Conservation (phyloP, 1,140 invertebrate species). For the Atta cephalotes region DNA sequence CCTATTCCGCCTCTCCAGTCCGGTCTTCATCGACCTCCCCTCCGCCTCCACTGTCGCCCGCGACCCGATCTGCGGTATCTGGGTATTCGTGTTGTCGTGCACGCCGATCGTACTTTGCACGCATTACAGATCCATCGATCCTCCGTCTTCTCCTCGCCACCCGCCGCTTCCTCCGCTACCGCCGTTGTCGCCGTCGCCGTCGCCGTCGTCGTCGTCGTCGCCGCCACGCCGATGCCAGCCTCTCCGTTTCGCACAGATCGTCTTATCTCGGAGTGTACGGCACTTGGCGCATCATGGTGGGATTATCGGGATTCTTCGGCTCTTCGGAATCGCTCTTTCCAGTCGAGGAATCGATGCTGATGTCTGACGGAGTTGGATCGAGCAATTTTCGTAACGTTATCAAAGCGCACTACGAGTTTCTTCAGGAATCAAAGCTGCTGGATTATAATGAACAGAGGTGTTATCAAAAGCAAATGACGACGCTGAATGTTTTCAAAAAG, state of each 20-base stretch:
- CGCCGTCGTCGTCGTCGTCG: background rate
- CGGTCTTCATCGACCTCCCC: background rate
- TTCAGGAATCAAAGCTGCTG: background rate
- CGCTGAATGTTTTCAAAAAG: background rate
- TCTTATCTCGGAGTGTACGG: slow-evolving; percentile 51
- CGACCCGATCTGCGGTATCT: slow-evolving; percentile 51
- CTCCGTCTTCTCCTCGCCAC: slow-evolving; percentile 11
- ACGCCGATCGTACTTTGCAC: slow-evolving; percentile 60
- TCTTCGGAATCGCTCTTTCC: slow-evolving; percentile 26
- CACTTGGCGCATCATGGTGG: slow-evolving; percentile 50
- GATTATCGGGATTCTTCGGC: slow-evolving; percentile 40
- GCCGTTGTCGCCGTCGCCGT: background rate
- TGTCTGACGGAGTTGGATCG: background rate
- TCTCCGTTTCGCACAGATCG: slow-evolving; percentile 43
- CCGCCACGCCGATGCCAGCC: slow-evolving; percentile 48
- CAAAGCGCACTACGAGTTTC: background rate
- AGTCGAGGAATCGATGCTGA: slow-evolving; percentile 17
- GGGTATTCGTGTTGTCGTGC: slow-evolving; percentile 59
- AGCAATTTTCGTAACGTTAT: slow-evolving; percentile 26
- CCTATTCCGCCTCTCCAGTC: slow-evolving; percentile 23
- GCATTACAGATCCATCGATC: slow-evolving; percentile 64
- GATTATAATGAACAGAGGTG: background rate
- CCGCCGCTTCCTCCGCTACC: background rate
- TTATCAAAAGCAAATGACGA: background rate
- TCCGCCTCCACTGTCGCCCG: slow-evolving; percentile 4